These are phyloP conservation scores for Orchesellides sinensis DNA, from an alignment of 2,888 invertebrate species.

Conservation along the genomic window DNA sequence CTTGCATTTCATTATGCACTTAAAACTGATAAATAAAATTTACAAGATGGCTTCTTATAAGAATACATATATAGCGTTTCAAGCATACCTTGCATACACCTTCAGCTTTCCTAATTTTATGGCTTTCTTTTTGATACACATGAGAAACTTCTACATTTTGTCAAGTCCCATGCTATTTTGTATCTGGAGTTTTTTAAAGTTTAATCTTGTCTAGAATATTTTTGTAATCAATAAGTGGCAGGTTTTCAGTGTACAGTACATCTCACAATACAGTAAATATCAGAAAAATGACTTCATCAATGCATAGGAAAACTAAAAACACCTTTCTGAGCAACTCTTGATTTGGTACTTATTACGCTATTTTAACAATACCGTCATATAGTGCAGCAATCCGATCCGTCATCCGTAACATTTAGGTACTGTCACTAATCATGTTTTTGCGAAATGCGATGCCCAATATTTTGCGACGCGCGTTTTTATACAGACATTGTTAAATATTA, in stretches of 20 bases:
- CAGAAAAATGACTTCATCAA: constrained; percentile 2
- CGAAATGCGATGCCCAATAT: constrained; percentile 48
- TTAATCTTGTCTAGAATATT: background rate
- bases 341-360: constrained; percentile 3
- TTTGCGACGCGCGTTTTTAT: constrained; percentile 43
- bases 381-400: background rate
- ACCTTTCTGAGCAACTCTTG: constrained; percentile 5
- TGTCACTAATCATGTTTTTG: constrained; percentile 24
- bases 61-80: too few species aligned
- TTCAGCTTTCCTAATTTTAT: too few species aligned
- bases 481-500: constrained; percentile 27
- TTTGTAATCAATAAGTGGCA: constrained; percentile 22
- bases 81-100: too few species aligned
- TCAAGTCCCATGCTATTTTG: too few species aligned
- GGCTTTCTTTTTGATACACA: too few species aligned
- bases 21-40: too few species aligned
- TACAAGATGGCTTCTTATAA: too few species aligned
- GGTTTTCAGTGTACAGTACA: constrained; percentile 26
- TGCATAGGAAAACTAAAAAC: constrained; percentile 21
- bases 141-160: too few species aligned
- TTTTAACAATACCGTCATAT: background rate
- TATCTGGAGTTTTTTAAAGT: background rate
- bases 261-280: background rate
- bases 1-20: too few species aligned
- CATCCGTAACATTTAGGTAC: constrained; percentile 1